Conservation (phyloP, 2,797 vertebrate genomes). For the Phalanger gymnotis region DNA sequence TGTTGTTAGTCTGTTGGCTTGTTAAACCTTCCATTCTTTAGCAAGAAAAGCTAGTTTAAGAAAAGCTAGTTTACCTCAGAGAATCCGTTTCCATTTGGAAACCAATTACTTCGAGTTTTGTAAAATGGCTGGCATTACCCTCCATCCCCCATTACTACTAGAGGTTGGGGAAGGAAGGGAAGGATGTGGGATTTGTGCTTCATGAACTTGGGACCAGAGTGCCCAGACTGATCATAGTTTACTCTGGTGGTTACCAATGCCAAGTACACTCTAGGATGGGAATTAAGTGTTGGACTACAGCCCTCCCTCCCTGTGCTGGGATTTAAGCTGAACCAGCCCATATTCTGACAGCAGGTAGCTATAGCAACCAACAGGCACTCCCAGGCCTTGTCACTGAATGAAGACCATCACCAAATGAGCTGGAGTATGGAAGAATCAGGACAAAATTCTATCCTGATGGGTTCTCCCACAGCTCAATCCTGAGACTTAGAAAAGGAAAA, state of each 20-base stretch:
- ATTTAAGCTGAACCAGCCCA: slow-evolving; percentile 20
- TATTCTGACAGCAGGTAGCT: slow-evolving; percentile 56
- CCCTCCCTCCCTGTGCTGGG: slow-evolving; percentile 14
- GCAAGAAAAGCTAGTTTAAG: slow-evolving; percentile 81
- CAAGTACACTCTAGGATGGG: neutral
- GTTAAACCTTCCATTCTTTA: slow-evolving; percentile 76
- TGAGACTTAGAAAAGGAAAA: slow-evolving; percentile 14
- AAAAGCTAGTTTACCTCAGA: slow-evolving; percentile 85
- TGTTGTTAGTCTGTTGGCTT: slow-evolving; percentile 52
- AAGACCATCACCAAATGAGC: slow-evolving; percentile 37
- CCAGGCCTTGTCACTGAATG: slow-evolving; percentile 43
- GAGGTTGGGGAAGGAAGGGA: neutral
- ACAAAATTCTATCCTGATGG: slow-evolving; percentile 27
- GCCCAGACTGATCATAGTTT: neutral
- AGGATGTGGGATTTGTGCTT: neutral
- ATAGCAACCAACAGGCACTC: slow-evolving; percentile 67
- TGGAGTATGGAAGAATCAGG: neutral
- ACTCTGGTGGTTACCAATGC: slow-evolving; percentile 14
- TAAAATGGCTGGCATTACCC: neutral
- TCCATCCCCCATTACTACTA: neutral
- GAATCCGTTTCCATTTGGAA: slow-evolving; percentile 82
- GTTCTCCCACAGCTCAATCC: slow-evolving; percentile 48
- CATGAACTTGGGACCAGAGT: neutral
- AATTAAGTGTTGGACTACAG: neutral
- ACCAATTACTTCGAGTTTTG: slow-evolving; percentile 73